Conservation (phyloP, 2,888 invertebrate species). For the Saturnia japonica region DNA sequence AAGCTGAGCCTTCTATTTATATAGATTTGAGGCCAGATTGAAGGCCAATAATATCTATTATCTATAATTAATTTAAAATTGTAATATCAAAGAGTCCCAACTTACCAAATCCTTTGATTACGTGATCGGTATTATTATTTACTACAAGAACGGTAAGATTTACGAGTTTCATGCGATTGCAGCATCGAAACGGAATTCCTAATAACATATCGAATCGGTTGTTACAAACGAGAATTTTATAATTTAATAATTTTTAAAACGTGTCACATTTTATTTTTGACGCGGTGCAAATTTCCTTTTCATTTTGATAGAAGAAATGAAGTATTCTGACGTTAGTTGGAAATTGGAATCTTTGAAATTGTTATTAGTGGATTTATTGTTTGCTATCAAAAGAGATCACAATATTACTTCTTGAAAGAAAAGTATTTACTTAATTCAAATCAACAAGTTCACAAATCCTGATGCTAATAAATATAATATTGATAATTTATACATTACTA, state of each 20-base stretch:
- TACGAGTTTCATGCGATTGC: constrained; percentile 40
- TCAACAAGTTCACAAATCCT: no score
- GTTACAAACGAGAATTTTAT: constrained; percentile 35
- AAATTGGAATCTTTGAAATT: constrained; percentile 42
- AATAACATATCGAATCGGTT: constrained; percentile 45
- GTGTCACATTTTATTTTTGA: constrained; percentile 58
- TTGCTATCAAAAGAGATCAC: background rate
- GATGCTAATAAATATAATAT: no score
- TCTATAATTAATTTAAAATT: no score
- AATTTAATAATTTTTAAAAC: constrained; percentile 27
- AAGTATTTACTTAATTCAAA: background rate
- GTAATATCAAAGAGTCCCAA: constrained; percentile 9
- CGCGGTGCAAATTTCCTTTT: constrained; percentile 29
- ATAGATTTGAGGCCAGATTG: no score
- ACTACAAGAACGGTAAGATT: constrained; percentile 27
- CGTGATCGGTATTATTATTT: constrained; percentile 34
- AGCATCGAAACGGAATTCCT: constrained; percentile 44
- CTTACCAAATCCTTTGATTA: constrained; percentile 41
- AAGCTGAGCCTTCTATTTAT: no score
- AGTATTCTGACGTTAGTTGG: constrained; percentile 45
- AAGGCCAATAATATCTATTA: background rate
- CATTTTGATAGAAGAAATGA: constrained; percentile 31
- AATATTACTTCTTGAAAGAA: background rate
- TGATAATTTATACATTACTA: no score
- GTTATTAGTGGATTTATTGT: background rate